Conservation (phyloP, 2,113 vertebrate genomes). For the Melanocharis versteri region DNA sequence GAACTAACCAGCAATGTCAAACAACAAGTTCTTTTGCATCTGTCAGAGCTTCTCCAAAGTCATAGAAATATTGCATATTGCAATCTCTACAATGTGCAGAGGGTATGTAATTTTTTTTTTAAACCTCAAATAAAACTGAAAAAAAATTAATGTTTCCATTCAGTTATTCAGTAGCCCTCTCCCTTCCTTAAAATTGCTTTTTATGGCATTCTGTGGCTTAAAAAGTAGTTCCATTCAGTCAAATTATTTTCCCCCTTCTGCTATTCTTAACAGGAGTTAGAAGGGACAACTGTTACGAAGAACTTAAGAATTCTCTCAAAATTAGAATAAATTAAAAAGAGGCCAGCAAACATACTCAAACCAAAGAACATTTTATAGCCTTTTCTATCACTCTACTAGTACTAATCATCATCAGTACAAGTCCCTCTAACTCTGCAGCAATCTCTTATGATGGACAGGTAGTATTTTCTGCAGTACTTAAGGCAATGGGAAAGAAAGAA, state of each 20-base stretch:
- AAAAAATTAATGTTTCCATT: background rate
- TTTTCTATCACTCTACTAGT: background rate
- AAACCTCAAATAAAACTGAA: background rate
- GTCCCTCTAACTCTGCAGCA: background rate
- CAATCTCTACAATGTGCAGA: background rate
- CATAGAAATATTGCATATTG: background rate
- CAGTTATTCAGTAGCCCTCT: background rate
- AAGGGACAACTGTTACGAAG: background rate
- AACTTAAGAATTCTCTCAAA: background rate
- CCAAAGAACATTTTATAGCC: background rate
- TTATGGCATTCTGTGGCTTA: background rate
- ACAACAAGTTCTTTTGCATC: background rate
- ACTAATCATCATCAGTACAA: background rate
- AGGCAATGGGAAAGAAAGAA: background rate
- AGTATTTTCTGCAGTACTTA: background rate
- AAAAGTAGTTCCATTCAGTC: background rate
- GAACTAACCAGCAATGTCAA: background rate
- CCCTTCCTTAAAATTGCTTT: background rate
- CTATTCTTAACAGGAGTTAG: background rate
- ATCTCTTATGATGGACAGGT: background rate
- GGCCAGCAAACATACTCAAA: background rate
- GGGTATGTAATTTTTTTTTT: background rate
- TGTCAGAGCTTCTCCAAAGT: background rate
- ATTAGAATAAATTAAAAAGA: background rate
- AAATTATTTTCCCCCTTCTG: background rate